Evolutionary conservation across 2,797 vertebrate genomes (phyloP).

Genomic region (Crypturellus tataupa): DNA sequence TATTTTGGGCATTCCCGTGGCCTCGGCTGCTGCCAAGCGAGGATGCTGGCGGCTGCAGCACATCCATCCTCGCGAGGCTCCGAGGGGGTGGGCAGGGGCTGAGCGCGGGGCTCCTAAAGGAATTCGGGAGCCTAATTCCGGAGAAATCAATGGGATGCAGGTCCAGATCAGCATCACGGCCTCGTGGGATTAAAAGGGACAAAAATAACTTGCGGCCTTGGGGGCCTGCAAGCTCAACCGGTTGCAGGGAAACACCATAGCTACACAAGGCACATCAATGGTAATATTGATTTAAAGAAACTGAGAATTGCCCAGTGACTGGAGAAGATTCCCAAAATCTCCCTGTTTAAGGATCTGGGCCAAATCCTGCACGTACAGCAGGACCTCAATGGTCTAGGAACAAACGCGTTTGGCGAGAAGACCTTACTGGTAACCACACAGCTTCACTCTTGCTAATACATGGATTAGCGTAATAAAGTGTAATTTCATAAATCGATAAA

Average conservation of each 20-base stretch:
- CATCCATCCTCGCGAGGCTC: neutral
- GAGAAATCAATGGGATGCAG: constrained; percentile 64
- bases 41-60: neutral
- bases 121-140: constrained; percentile 44
- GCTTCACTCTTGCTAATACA: constrained; percentile 34
- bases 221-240: neutral
- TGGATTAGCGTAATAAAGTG: constrained; percentile 55
- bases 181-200: constrained; percentile 36
- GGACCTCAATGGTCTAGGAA: neutral
- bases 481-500: constrained; percentile 71
- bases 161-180: constrained; percentile 48
- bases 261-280: neutral
- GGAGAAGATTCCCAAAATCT: neutral
- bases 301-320: neutral
- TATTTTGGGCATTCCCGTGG: constrained; percentile 45
- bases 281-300: neutral
- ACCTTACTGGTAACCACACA: neutral
- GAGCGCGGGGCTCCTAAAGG: neutral
- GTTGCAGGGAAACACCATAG: rapidly evolving
- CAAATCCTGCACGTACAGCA: neutral
- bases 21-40: neutral
- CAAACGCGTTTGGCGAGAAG: neutral
- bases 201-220: constrained; percentile 1
- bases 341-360: neutral
- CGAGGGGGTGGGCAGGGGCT: neutral